Evolutionary conservation across 2,113 vertebrate genomes (phyloP).

Genomic region (Pavo muticus): DNA sequence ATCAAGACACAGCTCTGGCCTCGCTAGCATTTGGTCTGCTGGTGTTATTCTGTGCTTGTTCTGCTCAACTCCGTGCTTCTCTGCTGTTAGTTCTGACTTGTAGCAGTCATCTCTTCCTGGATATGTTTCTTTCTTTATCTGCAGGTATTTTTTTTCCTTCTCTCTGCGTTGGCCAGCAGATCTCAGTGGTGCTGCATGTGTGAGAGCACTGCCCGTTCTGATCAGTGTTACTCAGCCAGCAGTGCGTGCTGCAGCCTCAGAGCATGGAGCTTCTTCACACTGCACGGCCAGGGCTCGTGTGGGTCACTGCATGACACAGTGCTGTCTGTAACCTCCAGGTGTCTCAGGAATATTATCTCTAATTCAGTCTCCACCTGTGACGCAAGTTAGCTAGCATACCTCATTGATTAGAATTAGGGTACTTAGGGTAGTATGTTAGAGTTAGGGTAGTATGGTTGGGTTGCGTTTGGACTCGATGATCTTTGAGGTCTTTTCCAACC

Average conservation of each 20-base stretch:
- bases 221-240: neutral
- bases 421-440: no score
- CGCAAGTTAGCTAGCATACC: neutral
- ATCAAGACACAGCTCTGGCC: neutral
- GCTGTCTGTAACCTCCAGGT: neutral
- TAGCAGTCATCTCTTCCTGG: accelerated
- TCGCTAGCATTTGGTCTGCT: neutral
- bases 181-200: accelerated
- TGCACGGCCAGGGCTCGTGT: neutral
- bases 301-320: neutral
- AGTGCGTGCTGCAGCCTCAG: neutral
- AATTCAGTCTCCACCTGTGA: neutral
- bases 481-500: no score
- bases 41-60: neutral
- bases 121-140: accelerated
- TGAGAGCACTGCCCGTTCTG: neutral
- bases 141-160: neutral
- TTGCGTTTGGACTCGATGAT: no score
- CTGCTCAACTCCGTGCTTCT: neutral
- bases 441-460: no score
- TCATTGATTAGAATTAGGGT: neutral
- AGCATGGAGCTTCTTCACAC: accelerated
- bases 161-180: neutral
- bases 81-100: neutral
- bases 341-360: neutral